Percentiles rank a stretch among this genome's conserved stretches.
Evolutionary conservation across 1,140 invertebrate genomes (phyloP).

Genomic region (Drosophila sechellia): DNA sequence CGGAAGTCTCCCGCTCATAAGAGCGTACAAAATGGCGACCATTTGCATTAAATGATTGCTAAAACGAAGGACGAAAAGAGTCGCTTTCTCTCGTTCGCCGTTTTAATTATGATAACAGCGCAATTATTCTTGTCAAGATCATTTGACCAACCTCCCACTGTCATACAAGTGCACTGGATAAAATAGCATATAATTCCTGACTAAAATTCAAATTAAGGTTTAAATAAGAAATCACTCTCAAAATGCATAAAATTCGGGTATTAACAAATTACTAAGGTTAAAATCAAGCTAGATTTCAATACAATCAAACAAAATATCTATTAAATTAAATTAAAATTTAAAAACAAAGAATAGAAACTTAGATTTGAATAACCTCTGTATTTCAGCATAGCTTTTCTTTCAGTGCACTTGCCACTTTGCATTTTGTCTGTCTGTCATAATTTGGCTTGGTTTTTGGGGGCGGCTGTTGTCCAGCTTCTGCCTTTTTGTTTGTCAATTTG

Average conservation of each 20-base stretch:
- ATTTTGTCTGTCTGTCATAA: conserved; percentile 75
- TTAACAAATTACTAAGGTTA: background rate
- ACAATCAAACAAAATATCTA: no score
- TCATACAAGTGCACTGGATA: conserved; percentile 11
- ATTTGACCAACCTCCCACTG: conserved; percentile 57
- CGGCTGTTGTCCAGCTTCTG: conserved; percentile 54
- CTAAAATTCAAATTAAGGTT: background rate
- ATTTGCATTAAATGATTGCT: conserved; percentile 83
- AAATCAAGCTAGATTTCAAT: no score
- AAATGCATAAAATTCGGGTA: no score
- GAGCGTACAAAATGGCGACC: conserved; percentile 79
- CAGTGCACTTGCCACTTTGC: conserved; percentile 51
- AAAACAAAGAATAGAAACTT: no score
- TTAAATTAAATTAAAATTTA: no score
- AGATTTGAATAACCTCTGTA: no score
- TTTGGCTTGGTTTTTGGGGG: conserved; percentile 53
- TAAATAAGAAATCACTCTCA: no score
- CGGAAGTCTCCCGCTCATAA: conserved; percentile 39
- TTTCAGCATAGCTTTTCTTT: background rate
- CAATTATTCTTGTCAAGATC: conserved; percentile 83
- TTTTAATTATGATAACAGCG: conserved; percentile 83
- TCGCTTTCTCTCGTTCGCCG: conserved; percentile 6
- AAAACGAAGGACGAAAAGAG: conserved; percentile 66
- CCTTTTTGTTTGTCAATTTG: conserved; percentile 82
- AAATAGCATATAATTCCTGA: background rate